A percentile compares a stretch with the other conserved stretches of the same genome.
These are phyloP conservation scores for Neotoxoptera formosana DNA, from an alignment of 1,140 invertebrate genomes.

Conservation along the genomic window DNA sequence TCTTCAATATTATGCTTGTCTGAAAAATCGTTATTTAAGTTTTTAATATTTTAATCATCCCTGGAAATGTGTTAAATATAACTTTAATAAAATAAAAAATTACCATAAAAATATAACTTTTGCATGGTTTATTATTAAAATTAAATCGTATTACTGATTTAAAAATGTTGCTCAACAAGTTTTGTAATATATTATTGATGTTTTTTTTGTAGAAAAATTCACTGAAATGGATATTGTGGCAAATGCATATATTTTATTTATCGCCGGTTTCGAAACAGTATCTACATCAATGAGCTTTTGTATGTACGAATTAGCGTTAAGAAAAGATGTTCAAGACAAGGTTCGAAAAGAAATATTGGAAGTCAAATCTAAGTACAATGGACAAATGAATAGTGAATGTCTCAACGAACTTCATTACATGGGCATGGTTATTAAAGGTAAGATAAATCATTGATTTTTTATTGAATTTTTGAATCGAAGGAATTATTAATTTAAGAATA, in stretches of 20 bases:
- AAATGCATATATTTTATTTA: constrained; percentile 64
- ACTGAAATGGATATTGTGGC: constrained; percentile 58
- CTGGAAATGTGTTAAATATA: too few species aligned
- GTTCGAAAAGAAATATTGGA: constrained; percentile 69
- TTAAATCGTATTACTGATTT: neutral
- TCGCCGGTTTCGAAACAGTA: constrained; percentile 70
- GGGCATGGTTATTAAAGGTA: constrained; percentile 69
- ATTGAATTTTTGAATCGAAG: neutral
- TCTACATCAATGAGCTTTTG: constrained; percentile 65
- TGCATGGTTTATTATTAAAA: neutral
- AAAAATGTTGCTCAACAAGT: neutral
- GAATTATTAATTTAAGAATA: neutral
- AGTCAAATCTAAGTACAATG: constrained; percentile 64
- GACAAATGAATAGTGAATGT: constrained; percentile 66
- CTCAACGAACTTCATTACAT: constrained; percentile 66
- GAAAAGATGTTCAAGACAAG: constrained; percentile 69
- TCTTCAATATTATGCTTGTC: too few species aligned
- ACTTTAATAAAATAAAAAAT: too few species aligned
- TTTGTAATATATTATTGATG: neutral
- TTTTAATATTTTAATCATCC: too few species aligned
- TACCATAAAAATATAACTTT: too few species aligned
- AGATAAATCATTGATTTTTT: neutral
- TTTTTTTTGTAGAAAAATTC: constrained; percentile 51
- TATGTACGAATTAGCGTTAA: constrained; percentile 65
- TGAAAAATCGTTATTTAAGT: too few species aligned